Evolutionary conservation across 1,140 invertebrate species (phyloP).

Genomic region (Lepidotrigona ventralis): DNA sequence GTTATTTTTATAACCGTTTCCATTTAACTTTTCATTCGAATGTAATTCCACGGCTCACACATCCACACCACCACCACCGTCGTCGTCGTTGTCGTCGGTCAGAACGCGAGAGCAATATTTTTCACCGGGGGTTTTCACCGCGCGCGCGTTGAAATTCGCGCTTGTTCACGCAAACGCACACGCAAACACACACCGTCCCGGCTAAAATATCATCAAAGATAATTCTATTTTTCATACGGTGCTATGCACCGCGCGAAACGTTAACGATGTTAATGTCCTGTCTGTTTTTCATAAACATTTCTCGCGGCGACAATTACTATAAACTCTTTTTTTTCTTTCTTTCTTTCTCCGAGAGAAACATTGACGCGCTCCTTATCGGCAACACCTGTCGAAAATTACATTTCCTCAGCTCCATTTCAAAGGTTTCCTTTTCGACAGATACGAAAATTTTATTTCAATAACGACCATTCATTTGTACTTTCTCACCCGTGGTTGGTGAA

Average conservation of each 20-base stretch:
- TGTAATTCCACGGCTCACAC: background rate
- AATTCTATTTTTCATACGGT: slow-evolving; percentile 13
- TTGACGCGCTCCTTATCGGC: background rate
- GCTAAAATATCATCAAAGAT: slow-evolving; percentile 21
- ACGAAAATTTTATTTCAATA: too few relatives aligned
- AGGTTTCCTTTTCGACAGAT: too few relatives aligned
- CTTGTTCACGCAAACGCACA: background rate
- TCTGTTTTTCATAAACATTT: slow-evolving; percentile 8
- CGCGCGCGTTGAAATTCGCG: slow-evolving; percentile 3
- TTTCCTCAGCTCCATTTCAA: background rate
- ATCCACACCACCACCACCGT: background rate
- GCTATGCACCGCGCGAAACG: background rate
- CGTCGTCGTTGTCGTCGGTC: background rate
- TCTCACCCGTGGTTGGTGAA: too few relatives aligned
- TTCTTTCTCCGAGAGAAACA: background rate
- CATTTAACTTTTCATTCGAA: slow-evolving; percentile 36
- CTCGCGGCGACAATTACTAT: background rate
- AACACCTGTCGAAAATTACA: background rate
- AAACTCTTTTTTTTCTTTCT: background rate
- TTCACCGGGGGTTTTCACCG: background rate
- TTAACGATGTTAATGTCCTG: background rate
- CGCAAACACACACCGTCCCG: background rate
- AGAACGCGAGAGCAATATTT: background rate
- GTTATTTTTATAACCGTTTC: slow-evolving; percentile 30
- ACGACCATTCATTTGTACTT: too few relatives aligned